Base-by-base conservation (phyloP, 2,797 vertebrate species). In the Takifugu ocellatus region DNA sequence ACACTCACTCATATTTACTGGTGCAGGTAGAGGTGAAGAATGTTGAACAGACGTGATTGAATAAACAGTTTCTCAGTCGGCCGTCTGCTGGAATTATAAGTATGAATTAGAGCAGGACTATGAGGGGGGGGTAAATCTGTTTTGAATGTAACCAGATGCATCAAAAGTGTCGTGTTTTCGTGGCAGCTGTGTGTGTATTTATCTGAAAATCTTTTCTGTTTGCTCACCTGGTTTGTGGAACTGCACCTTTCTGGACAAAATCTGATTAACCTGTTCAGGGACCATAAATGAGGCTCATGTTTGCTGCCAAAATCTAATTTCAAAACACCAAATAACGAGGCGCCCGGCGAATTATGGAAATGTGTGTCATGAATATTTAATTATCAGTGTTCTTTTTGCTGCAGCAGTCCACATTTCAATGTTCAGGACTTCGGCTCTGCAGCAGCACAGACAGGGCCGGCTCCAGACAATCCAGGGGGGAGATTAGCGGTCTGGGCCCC, bases 31-130 rank as follows among this genome's bases (percentile, higher is more conserved):
- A 10, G 31, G 31, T 33, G 31, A 33, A 10, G 31, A 33, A 33
- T 33, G 31, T 33, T 33, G 31, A 33, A 33, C 77, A 71, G 73
- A 48, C n/a, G 31, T 59, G 77, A 73, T 71, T 65, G 65, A 67
- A 74, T 72, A 71, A 80, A 73, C 21, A 42, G 60, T 59, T 64
- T 69, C 48, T 54, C 47, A 57, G 65, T 31, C 47, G 29, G 42
- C 54, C 15, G 54, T 63, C 74, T 63, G n/a, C 61, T 50, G 66
- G 68, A 72, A 76, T 14, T 50, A 3, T 29, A 25, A 42, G 50
- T 45, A 61, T 71, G 71, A 62, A 66, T 70, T 44, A 69, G 36
- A 61, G 66, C 27, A 27, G n/a, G 58, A 4, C 25, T 10, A 3
- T 39, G 36, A 2, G 6, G 27, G 6, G 27, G 6, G 27, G 6